These are phyloP conservation scores for Lepidothrix coronata DNA, from an alignment of 2,113 vertebrate species.

Conservation along the genomic window DNA sequence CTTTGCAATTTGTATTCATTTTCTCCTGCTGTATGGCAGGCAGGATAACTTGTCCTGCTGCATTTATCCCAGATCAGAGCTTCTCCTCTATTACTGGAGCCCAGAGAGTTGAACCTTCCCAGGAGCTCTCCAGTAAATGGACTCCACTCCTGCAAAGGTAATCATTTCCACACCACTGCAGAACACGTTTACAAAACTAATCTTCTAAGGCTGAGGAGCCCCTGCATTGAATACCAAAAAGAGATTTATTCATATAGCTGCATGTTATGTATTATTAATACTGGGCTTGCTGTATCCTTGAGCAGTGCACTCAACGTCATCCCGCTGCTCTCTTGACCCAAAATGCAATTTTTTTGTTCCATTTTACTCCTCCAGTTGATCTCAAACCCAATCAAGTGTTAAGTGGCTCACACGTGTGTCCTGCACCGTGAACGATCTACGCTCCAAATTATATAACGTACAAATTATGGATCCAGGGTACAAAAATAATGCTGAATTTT, in stretches of 20 bases:
- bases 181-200: background rate
- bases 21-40: background rate
- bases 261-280: background rate
- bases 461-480: background rate
- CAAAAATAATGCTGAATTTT: background rate
- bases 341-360: background rate
- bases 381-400: background rate
- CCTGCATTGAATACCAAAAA: background rate
- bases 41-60: background rate
- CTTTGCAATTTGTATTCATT: background rate
- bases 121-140: background rate
- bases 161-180: conserved; percentile 20
- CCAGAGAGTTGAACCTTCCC: background rate
- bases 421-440: background rate
- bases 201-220: conserved; percentile 14
- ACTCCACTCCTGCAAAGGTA: background rate
- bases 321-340: background rate
- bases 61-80: background rate
- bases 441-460: background rate
- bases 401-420: background rate
- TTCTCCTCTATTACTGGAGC: background rate
- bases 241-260: background rate
- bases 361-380: background rate
- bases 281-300: background rate
- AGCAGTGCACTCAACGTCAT: background rate